Evolutionary conservation across 2,113 vertebrate genomes (phyloP), one percentile per base, ranked within the genome.

Genomic region (Solea senegalensis): DNA sequence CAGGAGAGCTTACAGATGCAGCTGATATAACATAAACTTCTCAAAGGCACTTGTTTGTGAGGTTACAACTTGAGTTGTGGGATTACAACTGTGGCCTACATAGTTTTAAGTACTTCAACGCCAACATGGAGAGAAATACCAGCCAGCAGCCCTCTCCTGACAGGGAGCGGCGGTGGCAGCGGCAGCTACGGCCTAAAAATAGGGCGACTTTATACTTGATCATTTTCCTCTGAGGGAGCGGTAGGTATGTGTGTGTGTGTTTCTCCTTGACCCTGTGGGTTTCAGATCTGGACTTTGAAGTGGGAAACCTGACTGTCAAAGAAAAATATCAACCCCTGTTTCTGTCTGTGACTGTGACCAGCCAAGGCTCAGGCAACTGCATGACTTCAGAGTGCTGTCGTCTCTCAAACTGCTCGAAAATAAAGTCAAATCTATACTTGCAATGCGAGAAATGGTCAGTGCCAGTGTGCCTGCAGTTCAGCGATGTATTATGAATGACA

Each of bases 221-320:
- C 57, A 77, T 73, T 55, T 62, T 76, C 59, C 74, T 77, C 62
- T 60, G 45, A 52, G 62, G 84, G 65, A 68, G 64, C 85, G 62
- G 67, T 48, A 41, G 16, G 52, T 74, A 62, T 65, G 61, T 41
- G 57, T 65, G 61, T 41, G 57, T 78, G 55, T 26, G 39, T 43
- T 44, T 83, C 64, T 87, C 77, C 66, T 85, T 84, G 84, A 90
- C 82, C 87, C 73, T 68, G 64, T 15, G 73, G 68, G 65, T 41
- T 74, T 89, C 52, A 80, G 69, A 87, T 82, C 46, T 59, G 48
- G n/a, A 60, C 88, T 89, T 86, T 91, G 76, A 90, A 83, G 83
- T 70, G 48, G 21, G 63, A 70, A 78, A 75, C 50, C 72, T 82
- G 65, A 84, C 52, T n/a, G 72, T 65, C 66, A 69, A 49, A 51